Conservation (phyloP, 2,797 vertebrate species). For the Sylvia borin region DNA sequence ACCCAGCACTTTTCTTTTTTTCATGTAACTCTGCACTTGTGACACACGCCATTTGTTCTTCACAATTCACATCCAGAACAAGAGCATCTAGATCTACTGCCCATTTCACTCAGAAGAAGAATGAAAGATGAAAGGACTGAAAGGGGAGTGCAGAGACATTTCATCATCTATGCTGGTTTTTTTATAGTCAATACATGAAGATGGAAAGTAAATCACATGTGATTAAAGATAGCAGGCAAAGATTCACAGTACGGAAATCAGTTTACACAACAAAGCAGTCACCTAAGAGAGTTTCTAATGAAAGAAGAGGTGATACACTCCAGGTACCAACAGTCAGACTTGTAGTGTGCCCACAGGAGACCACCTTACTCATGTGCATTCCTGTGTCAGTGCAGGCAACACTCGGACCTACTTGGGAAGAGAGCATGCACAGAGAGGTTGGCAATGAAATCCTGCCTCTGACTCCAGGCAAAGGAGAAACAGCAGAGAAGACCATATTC, state of each 20-base stretch:
- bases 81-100: background rate
- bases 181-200: background rate
- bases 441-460: conserved; percentile 67
- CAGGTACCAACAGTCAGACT: conserved; percentile 23
- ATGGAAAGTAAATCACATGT: conserved; percentile 24
- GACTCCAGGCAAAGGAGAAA: conserved; percentile 12
- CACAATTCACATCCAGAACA: conserved; percentile 38
- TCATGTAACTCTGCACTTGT: background rate
- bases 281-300: background rate
- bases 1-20: background rate
- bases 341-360: background rate
- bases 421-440: conserved; percentile 67
- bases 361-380: background rate
- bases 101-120: conserved; percentile 29
- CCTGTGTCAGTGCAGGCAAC: conserved; percentile 22
- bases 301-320: background rate
- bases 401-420: conserved; percentile 16
- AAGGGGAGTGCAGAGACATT: background rate
- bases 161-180: background rate
- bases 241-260: conserved; percentile 30
- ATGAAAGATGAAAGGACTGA: background rate
- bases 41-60: conserved; percentile 1
- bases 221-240: conserved; percentile 45
- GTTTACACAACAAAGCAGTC: conserved; percentile 19
- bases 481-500: background rate